Base-by-base conservation (phyloP, 2,113 vertebrate species). In the Motacilla tschutschensis region DNA sequence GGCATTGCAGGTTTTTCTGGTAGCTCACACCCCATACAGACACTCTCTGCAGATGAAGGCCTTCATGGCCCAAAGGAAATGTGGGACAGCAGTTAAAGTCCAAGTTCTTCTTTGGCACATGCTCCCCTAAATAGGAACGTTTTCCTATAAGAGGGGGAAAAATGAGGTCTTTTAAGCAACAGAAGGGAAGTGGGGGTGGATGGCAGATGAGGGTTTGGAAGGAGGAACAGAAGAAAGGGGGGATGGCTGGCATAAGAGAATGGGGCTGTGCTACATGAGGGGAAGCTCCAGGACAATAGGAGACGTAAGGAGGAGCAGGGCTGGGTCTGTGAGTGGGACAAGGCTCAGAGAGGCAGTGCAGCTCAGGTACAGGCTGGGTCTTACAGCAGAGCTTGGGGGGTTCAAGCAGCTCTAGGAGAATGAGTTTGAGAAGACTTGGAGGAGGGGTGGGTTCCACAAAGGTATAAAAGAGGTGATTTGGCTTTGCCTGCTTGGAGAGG, bases 141-240 rank as follows among this genome's bases (percentile, higher is more conserved):
- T 88, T 90, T 91, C 80, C 43, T 90, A 5, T 41, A 46, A 63
- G 33, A 74, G 46, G 12, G 16, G 60, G 6, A 8, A 43, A 83
- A 90, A 63, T 12, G 21, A 85, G 43, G 40, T 64, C 62, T 91
- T 94, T 85, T 29, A 85, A 88, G 81, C 78, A 79, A 63, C 81
- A 90, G 90, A 91, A 91, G 88, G 70, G 70, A 85, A 91, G 62
- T 86, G 88, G 88, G 53, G 47, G 75, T 93, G 83, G 91, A 82
- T 67, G 91, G 57, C 60, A 88, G 60, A 77, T 83, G 47, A 92
- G 50, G 59, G 73, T 73, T 93, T 86, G 85, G 67, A 84, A 92
- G 80, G 88, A 91, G 71, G 21, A 84, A 47, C 48, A 76, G 55
- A 67, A 90, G 82, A 88, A 87, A 88, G 64, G 43, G 9, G 33